Percentiles rank a stretch among this genome's conserved stretches.
Conservation (phyloP, 2,888 invertebrate species). For the Ochropleura plecta region DNA sequence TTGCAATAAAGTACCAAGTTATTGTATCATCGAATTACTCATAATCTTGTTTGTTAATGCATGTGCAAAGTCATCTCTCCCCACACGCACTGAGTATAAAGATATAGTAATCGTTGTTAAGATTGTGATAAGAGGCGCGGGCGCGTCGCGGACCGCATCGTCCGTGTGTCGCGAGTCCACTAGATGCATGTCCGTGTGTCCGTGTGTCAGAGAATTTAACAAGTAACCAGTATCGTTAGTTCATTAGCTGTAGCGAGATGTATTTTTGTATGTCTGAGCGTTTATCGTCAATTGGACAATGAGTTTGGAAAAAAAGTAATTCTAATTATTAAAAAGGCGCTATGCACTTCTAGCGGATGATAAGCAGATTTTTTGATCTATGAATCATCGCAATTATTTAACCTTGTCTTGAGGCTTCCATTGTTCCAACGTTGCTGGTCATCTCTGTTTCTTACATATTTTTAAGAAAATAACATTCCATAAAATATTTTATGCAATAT, state of each 20-base stretch:
- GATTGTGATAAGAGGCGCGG: constrained; percentile 84
- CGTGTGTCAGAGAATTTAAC: constrained; percentile 71
- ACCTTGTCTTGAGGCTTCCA: not conserved
- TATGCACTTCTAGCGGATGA: constrained; percentile 16
- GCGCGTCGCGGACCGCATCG: constrained; percentile 70
- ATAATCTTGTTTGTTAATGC: not conserved
- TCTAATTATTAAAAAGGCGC: constrained; percentile 53
- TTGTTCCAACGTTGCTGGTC: no score
- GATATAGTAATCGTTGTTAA: constrained; percentile 80
- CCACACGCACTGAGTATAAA: constrained; percentile 52
- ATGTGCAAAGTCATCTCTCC: constrained; percentile 2
- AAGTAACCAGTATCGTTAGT: constrained; percentile 74
- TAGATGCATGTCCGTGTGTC: constrained; percentile 42
- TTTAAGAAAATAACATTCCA: not conserved
- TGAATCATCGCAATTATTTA: no score
- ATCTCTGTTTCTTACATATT: not conserved
- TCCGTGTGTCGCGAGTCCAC: constrained; percentile 43
- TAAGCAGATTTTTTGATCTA: not conserved
- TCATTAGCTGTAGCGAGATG: constrained; percentile 85
- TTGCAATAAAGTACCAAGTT: not conserved
- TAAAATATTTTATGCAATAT: not conserved
- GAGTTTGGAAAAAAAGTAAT: constrained; percentile 63
- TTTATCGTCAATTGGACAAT: constrained; percentile 82
- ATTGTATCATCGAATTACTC: not conserved
- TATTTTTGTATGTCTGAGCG: constrained; percentile 87